Percentiles rank a stretch among this genome's conserved stretches.
Conservation (phyloP, 2,888 invertebrate genomes). For the Lasioglossum vierecki region DNA sequence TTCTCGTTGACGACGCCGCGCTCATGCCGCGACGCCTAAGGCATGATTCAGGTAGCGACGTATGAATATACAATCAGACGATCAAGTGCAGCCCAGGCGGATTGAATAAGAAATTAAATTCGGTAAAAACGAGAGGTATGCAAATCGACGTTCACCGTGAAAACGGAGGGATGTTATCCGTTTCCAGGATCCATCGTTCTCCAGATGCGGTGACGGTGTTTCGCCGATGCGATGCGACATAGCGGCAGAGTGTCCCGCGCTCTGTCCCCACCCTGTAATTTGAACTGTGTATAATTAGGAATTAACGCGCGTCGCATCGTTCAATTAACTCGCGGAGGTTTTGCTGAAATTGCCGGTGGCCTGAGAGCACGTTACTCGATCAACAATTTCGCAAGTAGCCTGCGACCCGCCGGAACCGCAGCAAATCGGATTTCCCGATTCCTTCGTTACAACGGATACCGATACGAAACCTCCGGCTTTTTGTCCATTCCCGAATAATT, state of each 20-base stretch:
- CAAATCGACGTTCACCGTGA: slow-evolving; percentile 15
- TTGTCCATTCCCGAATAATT: neutral
- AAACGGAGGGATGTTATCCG: neutral
- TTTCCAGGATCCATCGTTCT: neutral
- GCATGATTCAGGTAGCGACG: slow-evolving; percentile 17
- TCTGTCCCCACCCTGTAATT: slow-evolving; percentile 18
- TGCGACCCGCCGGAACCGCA: slow-evolving; percentile 9
- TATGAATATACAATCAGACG: slow-evolving; percentile 42
- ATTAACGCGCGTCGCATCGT: slow-evolving; percentile 38
- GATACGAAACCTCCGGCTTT: neutral
- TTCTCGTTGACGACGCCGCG: slow-evolving; percentile 24
- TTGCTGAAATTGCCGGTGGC: slow-evolving; percentile 26
- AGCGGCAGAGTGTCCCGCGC: neutral
- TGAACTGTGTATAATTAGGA: slow-evolving; percentile 43
- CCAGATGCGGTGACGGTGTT: no score
- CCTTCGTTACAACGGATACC: neutral
- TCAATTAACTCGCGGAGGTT: slow-evolving; percentile 48
- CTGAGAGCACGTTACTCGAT: neutral
- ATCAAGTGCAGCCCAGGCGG: slow-evolving; percentile 18
- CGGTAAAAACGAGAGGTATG: neutral
- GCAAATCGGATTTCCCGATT: slow-evolving; percentile 20
- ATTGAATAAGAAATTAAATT: slow-evolving; percentile 26
- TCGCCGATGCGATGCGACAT: neutral
- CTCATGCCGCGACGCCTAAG: neutral
- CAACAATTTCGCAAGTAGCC: slow-evolving; percentile 48